Conservation (phyloP, 2,888 invertebrate genomes). For the Thecophora atra region DNA sequence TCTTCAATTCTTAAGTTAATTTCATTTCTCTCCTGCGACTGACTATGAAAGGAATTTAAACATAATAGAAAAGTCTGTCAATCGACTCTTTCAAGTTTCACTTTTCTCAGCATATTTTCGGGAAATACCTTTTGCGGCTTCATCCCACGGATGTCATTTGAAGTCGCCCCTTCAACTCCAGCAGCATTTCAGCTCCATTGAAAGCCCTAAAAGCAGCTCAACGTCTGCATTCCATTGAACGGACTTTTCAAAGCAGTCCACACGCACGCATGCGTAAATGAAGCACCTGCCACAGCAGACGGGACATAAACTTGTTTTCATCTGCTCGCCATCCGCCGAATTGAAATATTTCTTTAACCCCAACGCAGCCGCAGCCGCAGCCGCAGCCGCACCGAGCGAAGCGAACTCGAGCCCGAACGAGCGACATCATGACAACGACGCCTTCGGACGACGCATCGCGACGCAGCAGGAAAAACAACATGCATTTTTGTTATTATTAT, state of each 20-base stretch:
- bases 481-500: slow-evolving; percentile 43
- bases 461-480: slow-evolving; percentile 41
- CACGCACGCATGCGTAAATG: slow-evolving; percentile 41
- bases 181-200: not conserved
- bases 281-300: slow-evolving; percentile 50
- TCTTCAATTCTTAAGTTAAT: too few relatives aligned
- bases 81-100: too few relatives aligned
- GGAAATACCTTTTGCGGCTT: too few relatives aligned
- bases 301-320: slow-evolving; percentile 41
- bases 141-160: not conserved
- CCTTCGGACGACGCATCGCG: slow-evolving; percentile 5
- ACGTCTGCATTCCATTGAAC: slow-evolving; percentile 26
- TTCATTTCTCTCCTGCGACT: too few relatives aligned
- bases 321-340: slow-evolving; percentile 40
- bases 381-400: slow-evolving; percentile 18
- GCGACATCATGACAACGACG: slow-evolving; percentile 25
- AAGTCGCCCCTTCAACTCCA: not conserved
- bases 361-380: too few relatives aligned
- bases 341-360: slow-evolving; percentile 37
- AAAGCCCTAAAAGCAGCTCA: not conserved
- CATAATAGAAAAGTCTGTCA: too few relatives aligned
- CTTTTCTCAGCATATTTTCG: too few relatives aligned
- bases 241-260: slow-evolving; percentile 28
- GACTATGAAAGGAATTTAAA: too few relatives aligned
- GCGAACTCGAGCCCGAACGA: not conserved